Base-by-base conservation (phyloP, 2,797 vertebrate species). In the Huso huso region DNA sequence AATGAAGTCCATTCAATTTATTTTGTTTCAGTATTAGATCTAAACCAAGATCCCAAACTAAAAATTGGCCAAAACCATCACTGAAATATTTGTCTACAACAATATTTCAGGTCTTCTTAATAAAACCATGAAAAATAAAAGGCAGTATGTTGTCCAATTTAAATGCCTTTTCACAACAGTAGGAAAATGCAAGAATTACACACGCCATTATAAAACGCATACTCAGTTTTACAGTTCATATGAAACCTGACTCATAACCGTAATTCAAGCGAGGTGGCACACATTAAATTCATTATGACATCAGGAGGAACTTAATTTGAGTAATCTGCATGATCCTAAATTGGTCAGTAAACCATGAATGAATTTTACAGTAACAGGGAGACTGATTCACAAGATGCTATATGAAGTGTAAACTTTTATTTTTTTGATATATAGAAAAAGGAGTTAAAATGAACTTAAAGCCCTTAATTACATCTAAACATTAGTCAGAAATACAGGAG, bases 401-500 rank as follows among this genome's bases (percentile, higher is more conserved):
- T 70, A 48, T 71, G 68, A 72, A 73, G 64, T 85, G 81, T 81
- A 83, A 86, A 77, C 80, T 81, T 79, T 72, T 78, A 81, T 81
- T 72, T 81, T 72, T 37, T 37, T 37, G 69, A 79, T 59, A 72
- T 82, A 85, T 85, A 89, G 84, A 86, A 84, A 82, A 83, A 87
- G 75, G 82, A 74, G 78, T 84, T 85, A 90, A 88, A 86, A 75
- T 77, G 85, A 90, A 81, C 73, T 79, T 80, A 87, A 90, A 92
- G 88, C 90, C 91, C 83, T 92, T 91, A 87, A 87, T 90, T 87
- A 89, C 79, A 79, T 75, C 78, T 87, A 79, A 75, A 77, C 80
- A 86, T 89, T 89, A 91, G 89, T 88, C 66, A 84, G 83, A 89
- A 87, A 91, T 91, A 91, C 86, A 91, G 89, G 90, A 93, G 90